Base-by-base conservation (phyloP, 2,113 vertebrate species). In the Phalacrocorax carbo region DNA sequence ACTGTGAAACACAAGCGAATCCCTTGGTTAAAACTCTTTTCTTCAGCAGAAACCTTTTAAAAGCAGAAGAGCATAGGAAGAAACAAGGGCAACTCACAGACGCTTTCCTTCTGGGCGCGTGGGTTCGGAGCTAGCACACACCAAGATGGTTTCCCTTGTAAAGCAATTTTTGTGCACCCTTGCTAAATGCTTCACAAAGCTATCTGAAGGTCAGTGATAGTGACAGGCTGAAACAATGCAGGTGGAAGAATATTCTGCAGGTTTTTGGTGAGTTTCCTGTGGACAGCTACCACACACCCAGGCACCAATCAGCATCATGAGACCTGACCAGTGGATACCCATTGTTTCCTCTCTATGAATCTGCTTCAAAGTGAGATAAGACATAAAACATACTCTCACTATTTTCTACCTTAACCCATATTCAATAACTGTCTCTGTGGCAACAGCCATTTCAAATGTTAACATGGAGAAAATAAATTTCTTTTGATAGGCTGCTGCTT, bases 221-320 rank as follows among this genome's bases (percentile, higher is more conserved):
- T 60, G 46, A 6, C 5, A 55, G 34, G 42, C 13, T 73, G 70
- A 79, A 61, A 48, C 13, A 34, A 16, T 23, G 62, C 36, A 54
- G 84, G 82, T 32, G 34, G 77, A 46, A 52, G 42, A 38, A 73
- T 54, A 49, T n/a, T 79, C 69, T 94, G 81, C 70, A 70, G 30
- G 71, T 29, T 82, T 95, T 64, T 66, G 11, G 13, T 82, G 77
- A 82, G 49, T 48, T 97, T 97, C 96, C 95, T 97, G 94, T 87
- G 44, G 72, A 82, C 0, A 0, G 51, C 36, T 49, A 44, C 65
- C 1, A 17, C 17, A 5, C 1, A 3, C 14, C 22, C 20, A 10
- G 21, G 42, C 91, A 91, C 94, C 94, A 96, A 94, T 96, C 94
- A 96, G 81, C 66, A 16, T 32, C 13, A n/a, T 49, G 66, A 48